Conservation (phyloP, 2,797 vertebrate genomes). For the Distichodus sexfasciatus region DNA sequence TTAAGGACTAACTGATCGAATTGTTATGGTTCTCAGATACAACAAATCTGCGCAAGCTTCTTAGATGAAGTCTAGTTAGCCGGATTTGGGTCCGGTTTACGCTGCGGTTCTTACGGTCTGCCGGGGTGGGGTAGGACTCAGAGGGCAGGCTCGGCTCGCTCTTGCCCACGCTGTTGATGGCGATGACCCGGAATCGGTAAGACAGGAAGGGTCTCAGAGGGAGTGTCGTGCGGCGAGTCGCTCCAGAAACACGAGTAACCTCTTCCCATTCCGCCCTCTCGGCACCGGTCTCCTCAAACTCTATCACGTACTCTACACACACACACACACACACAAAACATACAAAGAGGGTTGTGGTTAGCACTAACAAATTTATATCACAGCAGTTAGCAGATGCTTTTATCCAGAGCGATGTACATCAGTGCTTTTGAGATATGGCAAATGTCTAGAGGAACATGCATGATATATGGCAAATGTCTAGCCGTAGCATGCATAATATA, state of each 20-base stretch:
- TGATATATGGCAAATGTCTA: too few species aligned
- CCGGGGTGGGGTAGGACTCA: slow-evolving; percentile 66
- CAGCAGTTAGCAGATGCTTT: too few species aligned
- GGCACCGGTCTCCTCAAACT: slow-evolving; percentile 68
- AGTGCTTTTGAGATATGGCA: too few species aligned
- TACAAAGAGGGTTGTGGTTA: neutral
- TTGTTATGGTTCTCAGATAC: too few species aligned
- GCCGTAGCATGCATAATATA: too few species aligned
- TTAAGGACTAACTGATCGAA: too few species aligned
- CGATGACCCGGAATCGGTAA: slow-evolving; percentile 83
- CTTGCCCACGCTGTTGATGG: slow-evolving; percentile 80
- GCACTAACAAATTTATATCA: too few species aligned
- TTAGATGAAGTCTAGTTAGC: too few species aligned
- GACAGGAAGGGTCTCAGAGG: slow-evolving; percentile 69
- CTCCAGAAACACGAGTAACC: slow-evolving; percentile 59
- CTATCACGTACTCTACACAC: slow-evolving; percentile 68
- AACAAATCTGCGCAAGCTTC: too few species aligned
- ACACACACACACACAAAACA: neutral
- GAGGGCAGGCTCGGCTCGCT: slow-evolving; percentile 77
- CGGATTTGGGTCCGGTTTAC: too few species aligned
- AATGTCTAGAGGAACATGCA: too few species aligned
- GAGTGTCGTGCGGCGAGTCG: slow-evolving; percentile 47
- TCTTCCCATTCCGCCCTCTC: slow-evolving; percentile 66
- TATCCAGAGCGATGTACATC: too few species aligned
- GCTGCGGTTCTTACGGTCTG: slow-evolving; percentile 82